phyloP scores from a whole-genome alignment of 2,113 vertebrate species.

The Tringa solitaria region DNA sequence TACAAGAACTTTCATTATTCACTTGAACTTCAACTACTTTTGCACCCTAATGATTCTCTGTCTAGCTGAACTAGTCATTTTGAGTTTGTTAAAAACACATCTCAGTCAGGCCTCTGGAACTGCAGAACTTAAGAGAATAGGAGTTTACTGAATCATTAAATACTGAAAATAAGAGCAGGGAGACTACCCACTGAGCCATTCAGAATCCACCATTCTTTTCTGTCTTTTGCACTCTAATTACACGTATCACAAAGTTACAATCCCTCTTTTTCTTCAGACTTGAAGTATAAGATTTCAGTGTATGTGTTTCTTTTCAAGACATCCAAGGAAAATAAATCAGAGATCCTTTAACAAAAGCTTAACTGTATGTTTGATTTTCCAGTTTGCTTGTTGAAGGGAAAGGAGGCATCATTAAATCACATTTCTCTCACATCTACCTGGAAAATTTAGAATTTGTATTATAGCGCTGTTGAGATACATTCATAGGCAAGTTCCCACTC shows the following conservation, averaged over 20 bases:
- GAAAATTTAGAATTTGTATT: not conserved
- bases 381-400: not conserved
- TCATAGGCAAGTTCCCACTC: not conserved
- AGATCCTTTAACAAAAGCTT: not conserved
- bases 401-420: not conserved
- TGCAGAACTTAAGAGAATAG: constrained; percentile 4
- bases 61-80: not conserved
- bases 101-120: not conserved
- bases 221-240: not conserved
- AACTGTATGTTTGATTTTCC: not conserved
- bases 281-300: not conserved
- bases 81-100: not conserved
- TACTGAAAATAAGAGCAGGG: not conserved
- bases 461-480: not conserved
- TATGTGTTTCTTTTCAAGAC: not conserved
- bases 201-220: not conserved
- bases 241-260: not conserved
- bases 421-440: not conserved
- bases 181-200: not conserved
- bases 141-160: constrained; percentile 16
- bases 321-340: not conserved
- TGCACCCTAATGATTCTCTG: not conserved
- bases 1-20: not conserved
- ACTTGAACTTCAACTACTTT: not conserved
- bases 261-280: not conserved